These are phyloP conservation scores for Bibio marci DNA, from an alignment of 2,888 invertebrate genomes.

Conservation along the genomic window DNA sequence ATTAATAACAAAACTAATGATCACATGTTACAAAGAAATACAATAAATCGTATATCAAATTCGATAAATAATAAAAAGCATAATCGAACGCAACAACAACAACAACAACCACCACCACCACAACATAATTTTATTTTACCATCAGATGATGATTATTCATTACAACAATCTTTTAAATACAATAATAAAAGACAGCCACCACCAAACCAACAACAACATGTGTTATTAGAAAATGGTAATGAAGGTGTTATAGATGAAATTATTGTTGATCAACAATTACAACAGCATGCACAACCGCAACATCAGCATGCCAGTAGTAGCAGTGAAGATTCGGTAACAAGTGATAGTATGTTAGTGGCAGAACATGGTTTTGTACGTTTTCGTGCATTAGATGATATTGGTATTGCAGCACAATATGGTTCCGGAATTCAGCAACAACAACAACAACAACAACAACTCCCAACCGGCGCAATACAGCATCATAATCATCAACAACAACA, in stretches of 20 bases:
- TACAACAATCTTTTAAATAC: too few species aligned
- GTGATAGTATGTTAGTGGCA: constrained; percentile 67
- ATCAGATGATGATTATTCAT: constrained; percentile 25
- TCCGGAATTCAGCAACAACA: not conserved
- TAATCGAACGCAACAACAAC: constrained; percentile 12
- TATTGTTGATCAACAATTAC: constrained; percentile 15
- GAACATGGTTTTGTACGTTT: constrained; percentile 81
- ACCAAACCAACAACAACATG: constrained; percentile 32
- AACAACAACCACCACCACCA: constrained; percentile 29
- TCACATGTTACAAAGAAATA: constrained; percentile 5
- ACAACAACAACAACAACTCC: not conserved
- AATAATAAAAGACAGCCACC: constrained; percentile 30
- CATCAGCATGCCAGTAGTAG: constrained; percentile 25
- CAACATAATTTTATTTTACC: constrained; percentile 26
- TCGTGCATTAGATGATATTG: constrained; percentile 48
- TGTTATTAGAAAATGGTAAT: constrained; percentile 35
- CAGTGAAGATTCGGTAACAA: constrained; percentile 34
- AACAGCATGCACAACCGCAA: constrained; percentile 28
- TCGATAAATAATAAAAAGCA: not conserved
- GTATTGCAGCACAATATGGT: constrained; percentile 15
- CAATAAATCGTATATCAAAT: constrained; percentile 6
- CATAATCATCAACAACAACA: too few species aligned
- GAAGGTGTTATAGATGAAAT: constrained; percentile 8
- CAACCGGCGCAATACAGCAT: not conserved
- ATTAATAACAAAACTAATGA: constrained; percentile 1